phyloP scores from a whole-genome alignment of 2,888 invertebrate genomes.

The Ethmia dodecea region DNA sequence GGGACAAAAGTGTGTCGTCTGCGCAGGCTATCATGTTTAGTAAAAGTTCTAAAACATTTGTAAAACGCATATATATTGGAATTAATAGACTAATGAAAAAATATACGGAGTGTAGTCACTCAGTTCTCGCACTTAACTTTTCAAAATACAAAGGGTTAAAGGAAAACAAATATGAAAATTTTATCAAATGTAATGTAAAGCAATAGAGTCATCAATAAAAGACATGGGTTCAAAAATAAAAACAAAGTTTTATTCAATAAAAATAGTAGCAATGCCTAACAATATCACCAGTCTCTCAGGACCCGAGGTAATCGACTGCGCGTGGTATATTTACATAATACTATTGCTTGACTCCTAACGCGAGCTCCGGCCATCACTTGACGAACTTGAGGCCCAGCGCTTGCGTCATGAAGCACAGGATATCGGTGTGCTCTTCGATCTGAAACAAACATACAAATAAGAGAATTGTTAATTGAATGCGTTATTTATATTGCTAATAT shows the following conservation, averaged over 20 bases:
- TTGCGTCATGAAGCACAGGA: constrained; percentile 89
- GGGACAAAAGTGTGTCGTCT: too few species aligned
- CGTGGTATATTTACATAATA: constrained; percentile 65
- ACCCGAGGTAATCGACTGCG: constrained; percentile 64
- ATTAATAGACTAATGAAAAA: too few species aligned
- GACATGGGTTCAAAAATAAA: constrained; percentile 44
- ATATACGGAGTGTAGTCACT: too few species aligned
- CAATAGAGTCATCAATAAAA: not conserved
- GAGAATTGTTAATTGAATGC: too few species aligned
- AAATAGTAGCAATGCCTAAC: constrained; percentile 68
- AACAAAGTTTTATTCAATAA: constrained; percentile 65
- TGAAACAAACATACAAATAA: constrained; percentile 61
- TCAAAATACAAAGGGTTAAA: too few species aligned
- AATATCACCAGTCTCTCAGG: constrained; percentile 65
- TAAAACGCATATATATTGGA: too few species aligned
- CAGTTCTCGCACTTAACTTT: too few species aligned
- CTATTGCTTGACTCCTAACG: constrained; percentile 33
- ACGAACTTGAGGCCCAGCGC: constrained; percentile 82
- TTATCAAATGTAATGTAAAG: too few species aligned
- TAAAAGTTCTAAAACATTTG: too few species aligned
- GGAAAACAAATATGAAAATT: too few species aligned
- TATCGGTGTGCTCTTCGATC: constrained; percentile 96
- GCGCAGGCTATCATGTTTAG: too few species aligned
- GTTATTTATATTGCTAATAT: too few species aligned
- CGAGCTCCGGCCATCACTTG: constrained; percentile 37